Conservation (phyloP, 2,888 invertebrate species). For the Clanis bilineata region DNA sequence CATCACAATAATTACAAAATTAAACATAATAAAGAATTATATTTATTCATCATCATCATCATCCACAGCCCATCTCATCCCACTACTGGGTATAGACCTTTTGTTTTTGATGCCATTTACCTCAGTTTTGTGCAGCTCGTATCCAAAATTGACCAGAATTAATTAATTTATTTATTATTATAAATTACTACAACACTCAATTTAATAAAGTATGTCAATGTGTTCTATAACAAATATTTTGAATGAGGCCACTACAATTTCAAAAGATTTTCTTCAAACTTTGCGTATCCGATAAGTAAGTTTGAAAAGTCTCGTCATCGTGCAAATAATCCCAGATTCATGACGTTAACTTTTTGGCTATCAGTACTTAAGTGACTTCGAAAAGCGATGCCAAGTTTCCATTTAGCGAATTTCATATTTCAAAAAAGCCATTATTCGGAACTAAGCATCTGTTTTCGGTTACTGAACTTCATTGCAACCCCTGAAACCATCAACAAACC, state of each 20-base stretch:
- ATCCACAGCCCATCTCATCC: too few relatives aligned
- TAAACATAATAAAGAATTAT: too few relatives aligned
- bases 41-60: too few relatives aligned
- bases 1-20: too few relatives aligned
- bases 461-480: neutral
- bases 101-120: too few relatives aligned
- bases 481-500: constrained; percentile 17
- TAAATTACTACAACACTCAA: neutral
- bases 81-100: too few relatives aligned
- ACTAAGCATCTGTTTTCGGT: neutral
- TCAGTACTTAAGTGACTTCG: constrained; percentile 28
- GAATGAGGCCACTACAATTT: neutral
- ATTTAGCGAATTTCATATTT: neutral
- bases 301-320: constrained; percentile 26
- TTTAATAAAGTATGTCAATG: neutral
- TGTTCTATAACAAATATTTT: neutral
- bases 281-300: constrained; percentile 13
- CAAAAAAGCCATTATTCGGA: neutral
- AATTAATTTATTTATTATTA: neutral
- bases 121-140: too few relatives aligned
- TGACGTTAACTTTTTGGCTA: constrained; percentile 27
- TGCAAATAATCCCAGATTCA: constrained; percentile 11
- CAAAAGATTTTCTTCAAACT: neutral
- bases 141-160: too few relatives aligned
- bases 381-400: constrained; percentile 22